These are phyloP conservation scores for Cerceris ruficornis DNA, from an alignment of 2,888 invertebrate species.

Conservation along the genomic window DNA sequence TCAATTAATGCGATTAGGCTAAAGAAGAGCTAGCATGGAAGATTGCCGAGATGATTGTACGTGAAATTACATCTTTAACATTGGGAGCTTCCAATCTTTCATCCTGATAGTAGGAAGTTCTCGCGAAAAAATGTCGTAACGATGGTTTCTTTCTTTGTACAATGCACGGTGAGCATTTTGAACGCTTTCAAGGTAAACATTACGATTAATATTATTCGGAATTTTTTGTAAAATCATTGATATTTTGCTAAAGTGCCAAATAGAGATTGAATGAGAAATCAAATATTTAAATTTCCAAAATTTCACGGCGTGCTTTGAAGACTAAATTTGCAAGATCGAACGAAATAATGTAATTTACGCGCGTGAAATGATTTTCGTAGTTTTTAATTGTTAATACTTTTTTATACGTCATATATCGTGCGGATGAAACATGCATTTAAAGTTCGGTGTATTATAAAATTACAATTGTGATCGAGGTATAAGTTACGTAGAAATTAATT, in stretches of 20 bases:
- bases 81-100: constrained; percentile 82
- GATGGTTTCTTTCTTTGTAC: constrained; percentile 25
- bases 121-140: constrained; percentile 21
- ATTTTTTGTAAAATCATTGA: constrained; percentile 30
- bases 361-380: constrained; percentile 4
- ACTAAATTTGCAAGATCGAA: constrained; percentile 6
- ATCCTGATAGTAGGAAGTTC: constrained; percentile 68
- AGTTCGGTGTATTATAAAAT: constrained; percentile 25
- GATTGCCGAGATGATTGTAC: constrained; percentile 98
- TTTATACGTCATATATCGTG: not conserved
- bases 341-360: not conserved
- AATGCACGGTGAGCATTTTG: constrained; percentile 27
- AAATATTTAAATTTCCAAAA: constrained; percentile 43
- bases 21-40: constrained; percentile 99
- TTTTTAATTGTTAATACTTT: constrained; percentile 15
- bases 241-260: constrained; percentile 64
- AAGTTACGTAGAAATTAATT: constrained; percentile 12
- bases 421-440: constrained; percentile 16
- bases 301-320: not conserved
- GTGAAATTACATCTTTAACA: constrained; percentile 95
- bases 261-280: constrained; percentile 25
- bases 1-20: constrained; percentile 80
- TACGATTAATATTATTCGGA: constrained; percentile 29
- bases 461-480: constrained; percentile 27
- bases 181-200: constrained; percentile 35